Conservation (phyloP, 2,113 vertebrate species). For the Calidris pugnax region DNA sequence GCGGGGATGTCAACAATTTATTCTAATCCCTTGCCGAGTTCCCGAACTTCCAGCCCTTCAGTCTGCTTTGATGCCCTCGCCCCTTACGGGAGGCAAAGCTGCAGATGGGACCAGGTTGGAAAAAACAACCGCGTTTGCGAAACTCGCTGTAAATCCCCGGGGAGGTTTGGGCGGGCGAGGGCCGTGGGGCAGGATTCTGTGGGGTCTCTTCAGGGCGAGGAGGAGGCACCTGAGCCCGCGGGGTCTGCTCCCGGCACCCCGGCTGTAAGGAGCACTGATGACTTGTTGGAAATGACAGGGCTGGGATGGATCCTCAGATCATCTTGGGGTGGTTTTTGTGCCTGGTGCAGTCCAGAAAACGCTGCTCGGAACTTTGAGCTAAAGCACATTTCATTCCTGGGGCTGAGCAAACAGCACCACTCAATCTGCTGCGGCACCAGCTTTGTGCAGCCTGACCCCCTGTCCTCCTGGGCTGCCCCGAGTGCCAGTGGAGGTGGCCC, state of each 20-base stretch:
- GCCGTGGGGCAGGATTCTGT: neutral
- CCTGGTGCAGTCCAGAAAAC: neutral
- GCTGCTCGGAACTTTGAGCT: neutral
- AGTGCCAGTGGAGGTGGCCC: rapidly evolving
- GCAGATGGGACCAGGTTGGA: neutral
- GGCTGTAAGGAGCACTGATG: neutral
- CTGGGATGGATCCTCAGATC: neutral
- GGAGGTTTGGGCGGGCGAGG: rapidly evolving
- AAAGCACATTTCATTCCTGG: neutral
- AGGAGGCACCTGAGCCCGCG: neutral
- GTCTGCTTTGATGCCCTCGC: neutral
- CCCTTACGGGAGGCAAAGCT: neutral
- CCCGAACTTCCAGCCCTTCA: neutral
- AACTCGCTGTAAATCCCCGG: neutral
- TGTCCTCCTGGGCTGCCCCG: neutral
- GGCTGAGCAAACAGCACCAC: rapidly evolving
- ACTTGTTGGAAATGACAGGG: neutral
- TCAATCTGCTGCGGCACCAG: rapidly evolving
- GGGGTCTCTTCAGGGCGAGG: rapidly evolving
- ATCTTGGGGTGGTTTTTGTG: neutral
- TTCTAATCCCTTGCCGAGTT: neutral
- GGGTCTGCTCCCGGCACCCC: neutral
- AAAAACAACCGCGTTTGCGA: neutral
- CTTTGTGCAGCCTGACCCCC: neutral
- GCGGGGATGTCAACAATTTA: conserved; percentile 3